Conservation (phyloP, 2,888 invertebrate genomes). For the Prosapia bicincta region DNA sequence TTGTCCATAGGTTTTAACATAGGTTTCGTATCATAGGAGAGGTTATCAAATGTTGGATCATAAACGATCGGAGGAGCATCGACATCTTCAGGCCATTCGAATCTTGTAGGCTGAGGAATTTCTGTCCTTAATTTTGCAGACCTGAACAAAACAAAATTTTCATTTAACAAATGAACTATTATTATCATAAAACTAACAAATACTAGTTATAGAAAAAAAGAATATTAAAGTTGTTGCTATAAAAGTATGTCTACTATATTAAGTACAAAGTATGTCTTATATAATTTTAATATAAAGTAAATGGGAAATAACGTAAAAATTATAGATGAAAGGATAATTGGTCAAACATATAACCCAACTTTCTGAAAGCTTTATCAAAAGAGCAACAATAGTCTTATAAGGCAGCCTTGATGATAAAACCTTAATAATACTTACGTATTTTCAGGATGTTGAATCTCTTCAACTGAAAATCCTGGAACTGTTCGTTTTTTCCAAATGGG, state of each 20-base stretch:
- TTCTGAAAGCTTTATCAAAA: no score
- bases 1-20: conserved; percentile 57
- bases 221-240: no score
- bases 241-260: no score
- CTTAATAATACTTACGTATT: conserved; percentile 7
- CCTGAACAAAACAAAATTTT: neutral
- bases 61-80: conserved; percentile 43
- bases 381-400: no score
- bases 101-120: conserved; percentile 54
- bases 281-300: no score
- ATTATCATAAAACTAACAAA: no score
- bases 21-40: conserved; percentile 69
- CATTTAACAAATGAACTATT: neutral
- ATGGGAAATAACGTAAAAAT: no score
- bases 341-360: no score
- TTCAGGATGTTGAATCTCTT: conserved; percentile 10
- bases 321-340: no score
- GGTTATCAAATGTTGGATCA: conserved; percentile 59
- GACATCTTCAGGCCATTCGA: conserved; percentile 69
- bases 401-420: no score
- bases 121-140: conserved; percentile 16
- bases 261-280: no score
- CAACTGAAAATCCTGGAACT: neutral
- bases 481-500: conserved; percentile 57
- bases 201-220: no score